Base-by-base conservation (phyloP, 1,140 invertebrate species). In the Euborellia annulipes region DNA sequence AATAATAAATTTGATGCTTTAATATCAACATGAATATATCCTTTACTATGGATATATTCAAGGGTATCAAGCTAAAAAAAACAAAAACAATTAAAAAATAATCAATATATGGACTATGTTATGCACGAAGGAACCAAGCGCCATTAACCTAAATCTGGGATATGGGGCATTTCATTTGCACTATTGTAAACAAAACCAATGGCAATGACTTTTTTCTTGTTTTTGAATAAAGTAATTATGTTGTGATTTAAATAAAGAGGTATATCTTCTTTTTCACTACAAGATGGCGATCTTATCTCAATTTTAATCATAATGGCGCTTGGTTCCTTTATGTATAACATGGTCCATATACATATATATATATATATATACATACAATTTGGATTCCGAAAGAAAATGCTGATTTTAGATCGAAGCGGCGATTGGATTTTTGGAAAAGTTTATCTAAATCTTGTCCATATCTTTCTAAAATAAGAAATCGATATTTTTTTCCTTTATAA, bases 1-100 rank as follows among this genome's bases (percentile, higher is more conserved):
- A 83, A 58, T 34, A 85, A 61, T 44, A 95, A 73, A 66, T 96
- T 96, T 34, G 86, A 82, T 45, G 85, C 89, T 65, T 96, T 96
- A 27, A 96, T 85, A 64, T 96, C 91, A 16, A 83, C 86, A 69
- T 96, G 91, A 41, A 88, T 79, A 62, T 92, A 95, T 18, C 84
- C 85, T 56, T 84, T 78, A 56, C 73, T 73, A 57, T 96, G 91
- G 56, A 95, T 73, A 61, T 89, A 92, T 59, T 94, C 85, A 44
- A 95, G 61, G 2, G 80, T 75, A 63, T 91, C 79, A 47, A 91
- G 64, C 77, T 79, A 56, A 27, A 62, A 60, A 52, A 49, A 55
- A 42, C 8, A 14, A 8, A 9, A n/a, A 19, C 11, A 40, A 9
- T 9, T 40, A 40, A 16, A 9, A 9, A n/a, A 41, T 1, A 37